Conservation (phyloP, 2,888 invertebrate genomes). For the Athetis lepigone region DNA sequence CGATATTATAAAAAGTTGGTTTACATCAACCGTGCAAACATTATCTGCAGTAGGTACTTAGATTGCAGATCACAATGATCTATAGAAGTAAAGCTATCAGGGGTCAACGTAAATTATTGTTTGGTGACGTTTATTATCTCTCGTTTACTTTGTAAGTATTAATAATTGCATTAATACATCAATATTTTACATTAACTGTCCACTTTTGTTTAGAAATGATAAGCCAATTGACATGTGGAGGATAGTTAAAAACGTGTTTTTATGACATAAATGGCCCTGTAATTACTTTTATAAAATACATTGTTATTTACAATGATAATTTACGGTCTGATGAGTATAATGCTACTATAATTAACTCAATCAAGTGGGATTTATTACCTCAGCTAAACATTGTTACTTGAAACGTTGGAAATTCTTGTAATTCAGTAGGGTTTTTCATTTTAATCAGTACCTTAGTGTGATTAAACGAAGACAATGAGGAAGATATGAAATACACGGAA, state of each 20-base stretch:
- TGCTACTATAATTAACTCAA: slow-evolving; percentile 17
- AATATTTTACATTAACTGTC: slow-evolving; percentile 39
- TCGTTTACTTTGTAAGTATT: slow-evolving; percentile 48
- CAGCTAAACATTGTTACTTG: slow-evolving; percentile 13
- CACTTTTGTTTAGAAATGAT: slow-evolving; percentile 45
- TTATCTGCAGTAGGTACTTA: slow-evolving; percentile 47
- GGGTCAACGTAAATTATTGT: slow-evolving; percentile 66
- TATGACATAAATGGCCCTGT: slow-evolving; percentile 6
- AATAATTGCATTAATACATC: slow-evolving; percentile 34
- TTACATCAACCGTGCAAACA: slow-evolving; percentile 38
- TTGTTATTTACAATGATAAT: slow-evolving; percentile 29
- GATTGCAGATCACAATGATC: slow-evolving; percentile 55
- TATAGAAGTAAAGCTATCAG: slow-evolving; percentile 72
- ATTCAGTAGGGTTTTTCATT: slow-evolving; percentile 13
- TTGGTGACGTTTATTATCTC: slow-evolving; percentile 43
- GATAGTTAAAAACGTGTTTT: slow-evolving; percentile 37
- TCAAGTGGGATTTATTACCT: not conserved
- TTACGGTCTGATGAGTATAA: slow-evolving; percentile 9
- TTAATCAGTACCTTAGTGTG: not conserved
- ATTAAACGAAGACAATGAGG: slow-evolving; percentile 9
- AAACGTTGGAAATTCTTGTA: slow-evolving; percentile 2
- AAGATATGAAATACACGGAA: not conserved
- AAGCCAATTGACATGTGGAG: slow-evolving; percentile 22
- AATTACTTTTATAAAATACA: slow-evolving; percentile 26
- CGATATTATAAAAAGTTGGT: slow-evolving; percentile 42